phyloP scores from a whole-genome alignment of 2,888 invertebrate species.

The Pollenia angustigena region DNA sequence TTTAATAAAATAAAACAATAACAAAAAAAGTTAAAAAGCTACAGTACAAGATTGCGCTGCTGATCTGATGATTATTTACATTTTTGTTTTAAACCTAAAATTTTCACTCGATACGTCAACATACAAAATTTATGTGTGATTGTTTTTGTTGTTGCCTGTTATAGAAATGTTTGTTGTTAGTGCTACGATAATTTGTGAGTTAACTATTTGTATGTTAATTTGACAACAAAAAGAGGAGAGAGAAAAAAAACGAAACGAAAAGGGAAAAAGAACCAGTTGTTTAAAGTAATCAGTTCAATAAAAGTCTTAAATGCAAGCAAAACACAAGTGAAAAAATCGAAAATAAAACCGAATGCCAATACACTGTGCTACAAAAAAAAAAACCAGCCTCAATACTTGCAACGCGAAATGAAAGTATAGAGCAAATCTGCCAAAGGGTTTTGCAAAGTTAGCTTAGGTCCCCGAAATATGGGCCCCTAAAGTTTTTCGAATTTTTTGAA shows the following conservation, averaged over 20 bases:
- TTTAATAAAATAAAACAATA: background rate
- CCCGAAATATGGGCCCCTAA: too few species aligned
- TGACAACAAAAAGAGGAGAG: slow-evolving; percentile 4
- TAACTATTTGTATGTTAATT: slow-evolving; percentile 38
- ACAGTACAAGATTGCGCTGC: background rate
- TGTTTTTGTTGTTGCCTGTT: slow-evolving; percentile 21
- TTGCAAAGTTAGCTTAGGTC: too few species aligned
- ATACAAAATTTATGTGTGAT: slow-evolving; percentile 35
- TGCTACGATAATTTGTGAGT: slow-evolving; percentile 54
- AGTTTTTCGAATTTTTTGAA: too few species aligned
- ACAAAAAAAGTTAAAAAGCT: background rate
- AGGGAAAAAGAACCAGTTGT: background rate
- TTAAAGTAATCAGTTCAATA: slow-evolving; percentile 22
- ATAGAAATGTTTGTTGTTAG: too few species aligned
- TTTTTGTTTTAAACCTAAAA: slow-evolving; percentile 11
- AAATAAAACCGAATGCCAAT: too few species aligned
- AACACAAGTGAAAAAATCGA: too few species aligned
- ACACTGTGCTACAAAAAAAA: too few species aligned
- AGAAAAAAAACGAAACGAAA: background rate
- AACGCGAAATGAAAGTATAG: too few species aligned
- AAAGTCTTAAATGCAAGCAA: background rate
- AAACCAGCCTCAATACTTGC: too few species aligned
- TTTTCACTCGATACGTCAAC: background rate
- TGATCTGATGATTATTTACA: background rate
- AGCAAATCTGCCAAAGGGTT: too few species aligned